phyloP scores from a whole-genome alignment of 2,888 invertebrate species.

The Caenorhabditis macrosperma region DNA sequence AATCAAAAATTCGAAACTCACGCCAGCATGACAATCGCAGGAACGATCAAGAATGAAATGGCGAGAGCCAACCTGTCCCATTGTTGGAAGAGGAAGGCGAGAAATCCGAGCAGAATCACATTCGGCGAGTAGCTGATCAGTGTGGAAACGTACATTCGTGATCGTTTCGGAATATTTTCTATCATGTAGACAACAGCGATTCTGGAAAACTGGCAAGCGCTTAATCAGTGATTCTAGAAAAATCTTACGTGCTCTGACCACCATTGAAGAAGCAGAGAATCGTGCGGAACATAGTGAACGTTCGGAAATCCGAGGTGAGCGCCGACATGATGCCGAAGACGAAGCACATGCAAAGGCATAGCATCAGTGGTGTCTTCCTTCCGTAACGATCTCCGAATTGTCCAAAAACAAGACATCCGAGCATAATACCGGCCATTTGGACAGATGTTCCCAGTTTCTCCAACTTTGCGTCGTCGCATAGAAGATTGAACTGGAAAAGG shows the following conservation, averaged over 20 bases:
- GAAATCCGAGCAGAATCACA: constrained; percentile 57
- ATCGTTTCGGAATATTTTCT: constrained; percentile 55
- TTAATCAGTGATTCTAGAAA: neutral
- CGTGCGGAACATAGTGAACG: constrained; percentile 70
- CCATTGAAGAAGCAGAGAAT: constrained; percentile 74
- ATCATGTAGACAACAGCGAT: constrained; percentile 59
- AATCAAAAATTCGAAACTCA: constrained; percentile 13
- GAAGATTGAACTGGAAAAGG: constrained; percentile 42
- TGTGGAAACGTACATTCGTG: constrained; percentile 50
- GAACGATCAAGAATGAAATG: constrained; percentile 63
- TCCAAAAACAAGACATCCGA: constrained; percentile 74
- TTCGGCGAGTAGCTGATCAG: constrained; percentile 57
- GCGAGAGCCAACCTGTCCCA: constrained; percentile 66
- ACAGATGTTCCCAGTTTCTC: constrained; percentile 72
- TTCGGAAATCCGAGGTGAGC: constrained; percentile 63
- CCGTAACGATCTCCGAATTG: constrained; percentile 70
- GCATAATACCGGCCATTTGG: constrained; percentile 76
- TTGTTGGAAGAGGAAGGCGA: constrained; percentile 67
- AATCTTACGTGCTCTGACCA: constrained; percentile 69
- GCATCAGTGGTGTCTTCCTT: constrained; percentile 68
- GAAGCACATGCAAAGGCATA: constrained; percentile 67
- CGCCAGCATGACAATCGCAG: constrained; percentile 62
- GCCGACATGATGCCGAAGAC: constrained; percentile 64
- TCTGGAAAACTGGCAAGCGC: too few species aligned
- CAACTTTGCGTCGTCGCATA: constrained; percentile 59